Evolutionary conservation across 1,140 invertebrate genomes (phyloP).

Genomic region (Protaetia brevitarsis): DNA sequence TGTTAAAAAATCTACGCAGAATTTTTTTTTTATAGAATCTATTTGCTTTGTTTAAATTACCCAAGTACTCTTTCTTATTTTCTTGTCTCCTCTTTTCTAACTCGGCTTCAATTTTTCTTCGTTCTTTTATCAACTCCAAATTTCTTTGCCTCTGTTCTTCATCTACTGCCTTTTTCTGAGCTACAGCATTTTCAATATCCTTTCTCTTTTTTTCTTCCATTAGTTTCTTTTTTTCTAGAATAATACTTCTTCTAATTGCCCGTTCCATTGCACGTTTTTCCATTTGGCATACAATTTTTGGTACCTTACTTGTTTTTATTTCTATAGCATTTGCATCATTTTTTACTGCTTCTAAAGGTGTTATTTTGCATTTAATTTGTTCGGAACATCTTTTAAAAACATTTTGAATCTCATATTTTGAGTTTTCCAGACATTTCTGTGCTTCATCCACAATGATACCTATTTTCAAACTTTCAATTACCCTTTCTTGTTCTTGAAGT

Average conservation of each 20-base stretch:
- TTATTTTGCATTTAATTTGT: constrained; percentile 45
- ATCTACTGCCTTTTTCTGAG: constrained; percentile 52
- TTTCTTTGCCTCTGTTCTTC: constrained; percentile 59
- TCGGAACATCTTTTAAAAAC: constrained; percentile 56
- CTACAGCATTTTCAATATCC: constrained; percentile 52
- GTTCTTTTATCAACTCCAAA: constrained; percentile 58
- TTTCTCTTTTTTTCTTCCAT: constrained; percentile 59
- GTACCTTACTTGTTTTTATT: constrained; percentile 46
- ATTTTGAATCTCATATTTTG: constrained; percentile 56
- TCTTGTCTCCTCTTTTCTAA: constrained; percentile 54
- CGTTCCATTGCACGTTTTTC: constrained; percentile 60
- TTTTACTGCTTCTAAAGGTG: constrained; percentile 40
- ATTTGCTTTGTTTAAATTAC: constrained; percentile 55
- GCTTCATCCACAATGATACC: constrained; percentile 60
- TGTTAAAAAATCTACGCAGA: constrained; percentile 53
- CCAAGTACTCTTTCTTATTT: constrained; percentile 52
- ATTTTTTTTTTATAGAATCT: constrained; percentile 57
- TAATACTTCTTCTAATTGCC: constrained; percentile 59
- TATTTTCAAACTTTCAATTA: constrained; percentile 62
- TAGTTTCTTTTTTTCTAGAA: constrained; percentile 56
- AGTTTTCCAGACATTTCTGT: constrained; percentile 54
- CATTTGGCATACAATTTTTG: constrained; percentile 63
- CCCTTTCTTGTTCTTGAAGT: constrained; percentile 59
- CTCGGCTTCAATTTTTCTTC: constrained; percentile 58
- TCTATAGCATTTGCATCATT: constrained; percentile 44